Evolutionary conservation across 2,113 vertebrate species (phyloP), one percentile per base, ranked within the genome.

Genomic region (Illadopsis cleaveri): DNA sequence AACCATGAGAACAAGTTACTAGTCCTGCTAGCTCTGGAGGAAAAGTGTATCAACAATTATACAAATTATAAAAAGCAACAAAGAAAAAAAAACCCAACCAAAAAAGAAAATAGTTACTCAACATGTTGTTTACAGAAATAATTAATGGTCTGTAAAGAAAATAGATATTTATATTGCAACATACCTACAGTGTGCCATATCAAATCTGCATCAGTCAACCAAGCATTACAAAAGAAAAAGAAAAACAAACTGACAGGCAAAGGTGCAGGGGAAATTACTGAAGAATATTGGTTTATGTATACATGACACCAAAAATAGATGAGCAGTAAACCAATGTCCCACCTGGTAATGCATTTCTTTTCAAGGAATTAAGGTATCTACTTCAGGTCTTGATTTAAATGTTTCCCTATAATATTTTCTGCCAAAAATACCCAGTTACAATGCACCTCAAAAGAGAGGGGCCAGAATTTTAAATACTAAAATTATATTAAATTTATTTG

Each of bases 311-410:
- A 64, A 79, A 87, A 93, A 92, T 28, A 91, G 77, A 97, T 91
- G 96, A 88, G 76, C 66, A 86, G 66, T 76, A 95, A 94, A 90
- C 70, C 75, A 92, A 79, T 27, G 89, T 95, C 90, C 94, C 96
- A 84, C 65, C 69, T 82, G 93, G 94, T 96, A 97, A 95, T 97
- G 95, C 95, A 97, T 97, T 96, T 96, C 89, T 94, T 91, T 94
- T 84, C 33, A 79, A 11, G 71, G 31, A 60, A 93, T 51, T 50
- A 95, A 82, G 60, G 28, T 38, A 66, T 31, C 40, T 95, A 78
- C 76, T 93, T 71, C 56, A 84, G 31, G 33, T 79, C 35, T 58
- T 69, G 35, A 94, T 51, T 84, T 61, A 80, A 8, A 30, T 27
- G 21, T 50, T 83, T 88, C 81, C 71, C n/a, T 82, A 5, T 11